Evolutionary conservation across 2,888 invertebrate genomes (phyloP).

Genomic region (Salticus scenicus): DNA sequence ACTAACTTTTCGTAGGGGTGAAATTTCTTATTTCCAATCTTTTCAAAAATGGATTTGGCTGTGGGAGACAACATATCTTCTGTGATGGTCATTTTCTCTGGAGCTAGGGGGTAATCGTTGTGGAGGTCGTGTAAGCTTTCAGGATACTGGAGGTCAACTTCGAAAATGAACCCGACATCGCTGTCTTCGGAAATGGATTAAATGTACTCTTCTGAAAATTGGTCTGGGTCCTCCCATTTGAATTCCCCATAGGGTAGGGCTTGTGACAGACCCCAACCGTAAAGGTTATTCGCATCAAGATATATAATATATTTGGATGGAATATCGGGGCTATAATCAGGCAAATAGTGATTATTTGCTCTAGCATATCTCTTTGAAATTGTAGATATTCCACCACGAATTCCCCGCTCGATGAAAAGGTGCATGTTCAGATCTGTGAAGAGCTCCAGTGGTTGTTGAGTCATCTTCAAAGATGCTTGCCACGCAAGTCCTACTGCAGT

Average conservation of each 20-base stretch:
- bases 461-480: constrained; percentile 71
- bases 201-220: not conserved
- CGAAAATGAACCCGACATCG: constrained; percentile 26
- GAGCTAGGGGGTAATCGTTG: too few species aligned
- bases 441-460: too few species aligned
- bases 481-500: constrained; percentile 73
- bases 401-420: too few species aligned
- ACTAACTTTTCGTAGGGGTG: too few species aligned
- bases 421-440: too few species aligned
- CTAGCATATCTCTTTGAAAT: constrained; percentile 8
- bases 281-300: not conserved
- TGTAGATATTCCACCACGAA: constrained; percentile 68
- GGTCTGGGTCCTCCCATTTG: not conserved
- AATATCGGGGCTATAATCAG: too few species aligned
- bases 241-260: not conserved
- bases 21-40: too few species aligned
- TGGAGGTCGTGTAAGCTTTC: not conserved
- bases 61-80: too few species aligned
- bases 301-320: constrained; percentile 65
- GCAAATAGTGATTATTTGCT: constrained; percentile 39
- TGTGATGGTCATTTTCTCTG: too few species aligned
- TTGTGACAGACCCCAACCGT: not conserved
- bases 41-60: too few species aligned
- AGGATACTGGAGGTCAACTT: constrained; percentile 31
- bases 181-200: not conserved